These are phyloP conservation scores for Spondyliosoma cantharus DNA, from an alignment of 2,797 vertebrate genomes.

Conservation along the genomic window DNA sequence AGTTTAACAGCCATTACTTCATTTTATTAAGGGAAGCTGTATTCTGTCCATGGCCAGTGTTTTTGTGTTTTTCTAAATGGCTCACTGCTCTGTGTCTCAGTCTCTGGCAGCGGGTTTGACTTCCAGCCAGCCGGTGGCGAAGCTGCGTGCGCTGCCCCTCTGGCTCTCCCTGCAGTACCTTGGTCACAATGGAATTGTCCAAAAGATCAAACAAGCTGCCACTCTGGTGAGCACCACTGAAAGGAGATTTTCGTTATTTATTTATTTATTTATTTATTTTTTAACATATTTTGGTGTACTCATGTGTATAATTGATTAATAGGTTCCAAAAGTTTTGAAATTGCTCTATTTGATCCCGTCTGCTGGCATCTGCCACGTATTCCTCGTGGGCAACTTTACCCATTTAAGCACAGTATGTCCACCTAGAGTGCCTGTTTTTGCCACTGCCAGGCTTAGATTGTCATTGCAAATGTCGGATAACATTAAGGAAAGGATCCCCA, in stretches of 20 bases:
- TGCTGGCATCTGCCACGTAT: no score
- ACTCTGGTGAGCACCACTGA: constrained; percentile 84
- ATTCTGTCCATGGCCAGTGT: not conserved
- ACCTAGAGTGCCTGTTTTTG: no score
- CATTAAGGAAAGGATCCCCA: no score
- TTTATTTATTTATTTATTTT: not conserved
- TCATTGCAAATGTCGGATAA: no score
- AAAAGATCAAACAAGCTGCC: constrained; percentile 90
- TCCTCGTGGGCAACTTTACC: no score
- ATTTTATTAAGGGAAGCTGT: no score
- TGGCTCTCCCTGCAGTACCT: constrained; percentile 97
- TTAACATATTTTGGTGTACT: no score
- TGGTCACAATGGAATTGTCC: constrained; percentile 92
- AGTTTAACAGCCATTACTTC: not conserved
- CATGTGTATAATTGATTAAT: no score
- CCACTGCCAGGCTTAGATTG: no score
- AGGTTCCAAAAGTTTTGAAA: no score
- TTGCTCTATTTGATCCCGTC: no score
- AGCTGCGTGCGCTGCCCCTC: constrained; percentile 93
- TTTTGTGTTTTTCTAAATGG: not conserved
- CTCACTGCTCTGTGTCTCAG: constrained; percentile 70
- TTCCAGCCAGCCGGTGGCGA: constrained; percentile 92
- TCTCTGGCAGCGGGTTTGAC: constrained; percentile 94
- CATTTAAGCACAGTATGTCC: no score
- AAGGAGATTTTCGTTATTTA: not conserved